Conservation (phyloP, 2,113 vertebrate genomes). For the Petromus typicus region DNA sequence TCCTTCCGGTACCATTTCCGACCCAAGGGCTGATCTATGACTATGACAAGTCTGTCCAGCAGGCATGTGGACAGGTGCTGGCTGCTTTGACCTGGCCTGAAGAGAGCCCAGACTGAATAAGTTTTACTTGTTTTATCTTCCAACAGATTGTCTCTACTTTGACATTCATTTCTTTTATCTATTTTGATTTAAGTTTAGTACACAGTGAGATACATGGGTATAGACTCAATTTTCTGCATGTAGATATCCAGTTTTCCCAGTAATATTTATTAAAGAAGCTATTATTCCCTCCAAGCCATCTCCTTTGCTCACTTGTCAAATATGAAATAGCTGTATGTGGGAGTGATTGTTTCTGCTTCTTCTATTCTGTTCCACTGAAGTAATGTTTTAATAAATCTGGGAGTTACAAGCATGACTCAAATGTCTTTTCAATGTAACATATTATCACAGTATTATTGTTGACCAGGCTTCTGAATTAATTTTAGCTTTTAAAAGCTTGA, state of each 20-base stretch:
- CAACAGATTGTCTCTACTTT: neutral
- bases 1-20: too few relatives aligned
- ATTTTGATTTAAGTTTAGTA: neutral
- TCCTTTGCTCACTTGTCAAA: neutral
- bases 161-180: neutral
- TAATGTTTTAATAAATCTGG: constrained; percentile 3
- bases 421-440: neutral
- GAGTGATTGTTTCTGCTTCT: neutral
- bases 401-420: neutral
- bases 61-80: too few relatives aligned
- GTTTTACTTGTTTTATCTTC: neutral
- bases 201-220: neutral
- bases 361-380: neutral
- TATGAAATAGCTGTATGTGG: neutral
- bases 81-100: too few relatives aligned
- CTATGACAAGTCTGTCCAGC: too few relatives aligned
- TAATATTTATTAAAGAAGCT: neutral
- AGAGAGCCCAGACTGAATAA: too few relatives aligned
- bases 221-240: neutral
- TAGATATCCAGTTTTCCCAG: neutral
- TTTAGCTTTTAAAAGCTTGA: constrained; percentile 6
- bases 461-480: neutral
- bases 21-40: too few relatives aligned
- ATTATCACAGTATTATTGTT: neutral
- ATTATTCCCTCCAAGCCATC: neutral